Base-by-base conservation (phyloP, 2,888 invertebrate genomes). In the Heliconius ethilla region DNA sequence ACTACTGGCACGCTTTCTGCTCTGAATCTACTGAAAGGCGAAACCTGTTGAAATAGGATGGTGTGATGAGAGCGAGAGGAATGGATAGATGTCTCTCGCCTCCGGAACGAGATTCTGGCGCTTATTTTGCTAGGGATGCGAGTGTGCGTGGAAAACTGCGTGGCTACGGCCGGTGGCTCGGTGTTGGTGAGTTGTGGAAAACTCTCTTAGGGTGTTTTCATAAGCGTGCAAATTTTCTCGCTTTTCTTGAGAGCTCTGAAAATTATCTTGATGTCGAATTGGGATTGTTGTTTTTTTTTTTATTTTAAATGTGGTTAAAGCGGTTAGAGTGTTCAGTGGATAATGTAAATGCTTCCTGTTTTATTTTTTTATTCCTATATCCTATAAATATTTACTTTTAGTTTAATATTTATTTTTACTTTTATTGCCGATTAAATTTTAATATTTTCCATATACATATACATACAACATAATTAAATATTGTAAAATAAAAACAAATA, bases 41-140 rank as follows among this genome's bases (percentile, higher is more conserved):
- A 93, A 94, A 94, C 94, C 94, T 94, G 94, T 94, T 94, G 94
- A 94, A 94, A 93, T 94, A 89, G 92, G 90, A 92, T 88, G 84
- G 90, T 88, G 87, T 87, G 88, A 89, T 87, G 89, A 78, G 93
- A 81, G 89, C 83, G 89, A 94, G 85, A 75, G 89, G 87, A 93
- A 93, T 82, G 83, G 80, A 77, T 73, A 13, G 70, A 79, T 62
- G 76, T 87, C 84, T 84, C 86, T 80, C 86, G 78, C 82, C 83
- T 79, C 84, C 88, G 87, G 87, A 79, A 80, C 81, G 82, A 88
- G 83, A 91, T 93, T 93, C 93, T 91, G 92, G 85, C 89, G 93
- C 90, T 92, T 92, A 91, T 92, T 92, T 91, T 89, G 89, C 89
- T 87, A 84, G 80, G 86, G 87, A 85, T 84, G 86, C 85, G 86